Evolutionary conservation across 2,797 vertebrate species (phyloP).

Genomic region (Microcaecilia unicolor): DNA sequence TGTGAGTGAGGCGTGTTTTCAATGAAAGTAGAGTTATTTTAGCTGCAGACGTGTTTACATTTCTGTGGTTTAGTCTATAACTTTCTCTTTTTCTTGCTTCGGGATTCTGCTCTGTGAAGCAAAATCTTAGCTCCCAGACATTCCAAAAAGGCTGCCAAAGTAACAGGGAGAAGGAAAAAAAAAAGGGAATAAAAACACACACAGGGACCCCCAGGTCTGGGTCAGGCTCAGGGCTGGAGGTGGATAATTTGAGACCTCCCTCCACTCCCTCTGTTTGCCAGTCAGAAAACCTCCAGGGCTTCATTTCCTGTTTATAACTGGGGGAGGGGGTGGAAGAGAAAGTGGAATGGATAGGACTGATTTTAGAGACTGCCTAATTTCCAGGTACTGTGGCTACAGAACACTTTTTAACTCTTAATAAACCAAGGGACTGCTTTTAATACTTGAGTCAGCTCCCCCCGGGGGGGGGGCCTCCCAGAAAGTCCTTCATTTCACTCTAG

Average conservation of each 20-base stretch:
- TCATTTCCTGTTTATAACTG: constrained; percentile 57
- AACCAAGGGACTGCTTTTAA: no score
- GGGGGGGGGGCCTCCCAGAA: no score
- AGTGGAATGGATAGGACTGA: constrained; percentile 25
- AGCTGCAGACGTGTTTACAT: constrained; percentile 90
- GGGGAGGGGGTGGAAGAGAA: constrained; percentile 5
- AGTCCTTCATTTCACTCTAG: no score
- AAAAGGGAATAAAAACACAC: constrained; percentile 20
- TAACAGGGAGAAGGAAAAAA: constrained; percentile 41
- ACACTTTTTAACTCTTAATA: no score
- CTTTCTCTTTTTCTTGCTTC: constrained; percentile 80
- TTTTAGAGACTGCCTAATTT: constrained; percentile 36
- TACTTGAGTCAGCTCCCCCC: no score
- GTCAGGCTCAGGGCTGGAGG: constrained; percentile 47
- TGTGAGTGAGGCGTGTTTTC: constrained; percentile 79
- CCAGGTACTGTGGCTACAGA: no score
- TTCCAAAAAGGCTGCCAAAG: constrained; percentile 84
- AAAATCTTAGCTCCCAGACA: constrained; percentile 79
- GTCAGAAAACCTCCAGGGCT: constrained; percentile 40
- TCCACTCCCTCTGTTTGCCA: constrained; percentile 18
- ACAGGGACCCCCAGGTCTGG: constrained; percentile 65
- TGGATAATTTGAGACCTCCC: constrained; percentile 18
- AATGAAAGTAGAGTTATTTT: constrained; percentile 85
- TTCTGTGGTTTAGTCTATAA: constrained; percentile 88
- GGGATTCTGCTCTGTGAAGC: constrained; percentile 71